phyloP scores from a whole-genome alignment of 2,888 invertebrate species.

The Maniola hyperantus region DNA sequence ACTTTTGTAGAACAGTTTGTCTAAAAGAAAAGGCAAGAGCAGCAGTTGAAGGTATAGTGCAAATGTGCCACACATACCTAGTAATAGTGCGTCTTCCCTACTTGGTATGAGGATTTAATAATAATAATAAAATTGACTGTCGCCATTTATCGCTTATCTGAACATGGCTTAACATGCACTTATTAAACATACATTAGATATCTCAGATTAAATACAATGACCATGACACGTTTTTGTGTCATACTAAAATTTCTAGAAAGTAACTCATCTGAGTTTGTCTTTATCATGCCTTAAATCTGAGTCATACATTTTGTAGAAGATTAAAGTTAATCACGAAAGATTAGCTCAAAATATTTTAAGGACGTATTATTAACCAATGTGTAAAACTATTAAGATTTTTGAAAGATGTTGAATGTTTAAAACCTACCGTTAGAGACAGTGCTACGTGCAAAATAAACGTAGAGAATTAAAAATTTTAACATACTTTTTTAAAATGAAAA shows the following conservation, averaged over 20 bases:
- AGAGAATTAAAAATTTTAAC: too few species aligned
- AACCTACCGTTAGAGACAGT: too few species aligned
- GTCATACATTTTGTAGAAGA: slow-evolving; percentile 41
- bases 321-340: slow-evolving; percentile 42
- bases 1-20: too few species aligned
- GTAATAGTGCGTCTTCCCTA: too few species aligned
- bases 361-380: background rate
- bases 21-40: too few species aligned
- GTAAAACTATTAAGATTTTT: too few species aligned
- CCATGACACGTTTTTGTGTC: slow-evolving; percentile 15
- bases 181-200: background rate
- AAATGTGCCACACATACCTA: too few species aligned
- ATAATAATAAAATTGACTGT: background rate
- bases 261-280: slow-evolving; percentile 16
- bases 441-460: too few species aligned
- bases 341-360: slow-evolving; percentile 20
- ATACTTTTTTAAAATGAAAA: too few species aligned
- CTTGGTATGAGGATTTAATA: too few species aligned
- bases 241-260: slow-evolving; percentile 44
- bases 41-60: too few species aligned
- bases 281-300: slow-evolving; percentile 29
- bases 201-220: slow-evolving; percentile 1
- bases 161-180: slow-evolving; percentile 5
- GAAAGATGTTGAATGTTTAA: too few species aligned
- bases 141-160: slow-evolving; percentile 13